Base-by-base conservation (phyloP, 1,140 invertebrate genomes). In the Grapholita molesta region DNA sequence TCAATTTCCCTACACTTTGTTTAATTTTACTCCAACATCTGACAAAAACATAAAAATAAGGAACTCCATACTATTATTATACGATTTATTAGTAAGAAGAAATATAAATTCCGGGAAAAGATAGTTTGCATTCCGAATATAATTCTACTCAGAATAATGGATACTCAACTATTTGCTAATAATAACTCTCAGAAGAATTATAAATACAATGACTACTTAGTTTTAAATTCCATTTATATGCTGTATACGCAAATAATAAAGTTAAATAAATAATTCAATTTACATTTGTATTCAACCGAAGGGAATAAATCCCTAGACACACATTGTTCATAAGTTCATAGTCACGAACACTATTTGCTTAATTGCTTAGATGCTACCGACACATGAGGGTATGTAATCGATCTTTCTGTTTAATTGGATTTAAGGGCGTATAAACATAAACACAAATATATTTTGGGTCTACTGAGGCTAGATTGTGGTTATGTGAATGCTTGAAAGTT, bases 301-400 rank as follows among this genome's bases (percentile, higher is more conserved):
- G 23, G 55, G 15, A 30, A 11, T 28, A 25, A 61, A n/a, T 61
- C 55, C 55, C 55, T 9, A 61, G 55, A 21, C 55, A 61, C 55
- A 30, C 25, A 61, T 61, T 30, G 55, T 61, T 35, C 64, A 65
- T 65, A 35, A 65, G 21, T 65, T 32, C 64, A 65, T 65, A 65
- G 30, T 65, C 64, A 65, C 64, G 33, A 38, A 35, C 30, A 65
- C 3, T 65, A 38, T 65, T 65, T 33, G 33, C 64, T 65, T 65
- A 65, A 65, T 65, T 35, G 64, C 64, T 65, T 65, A 33, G 30
- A 24, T 38, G 64, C 38, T 35, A 30, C 64, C 64, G 9, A 35
- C 64, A 33, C 64, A 38, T 65, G 64, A 35, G 64, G 33, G 64
- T 35, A 23, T 25, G 33, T 65, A 65, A 65, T 65, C 32, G 64